A percentile compares a stretch with the other conserved stretches of the same genome.
These are phyloP conservation scores for Malurus splendens DNA, from an alignment of 2,797 vertebrate species.

Conservation along the genomic window DNA sequence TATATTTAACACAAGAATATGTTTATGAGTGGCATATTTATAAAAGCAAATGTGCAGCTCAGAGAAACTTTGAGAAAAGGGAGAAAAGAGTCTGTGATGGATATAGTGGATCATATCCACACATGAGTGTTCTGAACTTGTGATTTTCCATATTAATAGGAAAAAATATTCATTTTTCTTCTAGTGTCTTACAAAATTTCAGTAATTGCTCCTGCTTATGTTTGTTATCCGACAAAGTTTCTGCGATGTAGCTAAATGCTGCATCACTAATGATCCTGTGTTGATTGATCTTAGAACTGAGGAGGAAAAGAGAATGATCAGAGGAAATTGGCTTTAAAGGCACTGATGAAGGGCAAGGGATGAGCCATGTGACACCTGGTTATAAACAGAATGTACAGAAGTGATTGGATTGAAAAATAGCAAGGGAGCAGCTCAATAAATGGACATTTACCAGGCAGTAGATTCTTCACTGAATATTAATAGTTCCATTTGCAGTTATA, in stretches of 20 bases:
- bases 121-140: background rate
- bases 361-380: background rate
- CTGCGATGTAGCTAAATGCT: background rate
- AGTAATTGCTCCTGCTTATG: background rate
- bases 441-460: background rate
- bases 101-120: background rate
- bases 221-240: background rate
- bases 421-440: background rate
- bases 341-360: background rate
- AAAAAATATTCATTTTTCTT: background rate
- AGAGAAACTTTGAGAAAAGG: background rate
- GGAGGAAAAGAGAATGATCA: background rate
- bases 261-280: background rate
- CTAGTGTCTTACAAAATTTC: background rate
- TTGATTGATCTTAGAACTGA: background rate
- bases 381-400: background rate
- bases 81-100: background rate
- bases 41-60: background rate
- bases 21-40: background rate
- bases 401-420: background rate
- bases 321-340: background rate
- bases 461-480: slow-evolving; percentile 3
- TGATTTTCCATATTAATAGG: background rate
- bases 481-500: background rate
- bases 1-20: background rate